Base-by-base conservation (phyloP, 2,888 invertebrate genomes). In the Drosophila borealis region DNA sequence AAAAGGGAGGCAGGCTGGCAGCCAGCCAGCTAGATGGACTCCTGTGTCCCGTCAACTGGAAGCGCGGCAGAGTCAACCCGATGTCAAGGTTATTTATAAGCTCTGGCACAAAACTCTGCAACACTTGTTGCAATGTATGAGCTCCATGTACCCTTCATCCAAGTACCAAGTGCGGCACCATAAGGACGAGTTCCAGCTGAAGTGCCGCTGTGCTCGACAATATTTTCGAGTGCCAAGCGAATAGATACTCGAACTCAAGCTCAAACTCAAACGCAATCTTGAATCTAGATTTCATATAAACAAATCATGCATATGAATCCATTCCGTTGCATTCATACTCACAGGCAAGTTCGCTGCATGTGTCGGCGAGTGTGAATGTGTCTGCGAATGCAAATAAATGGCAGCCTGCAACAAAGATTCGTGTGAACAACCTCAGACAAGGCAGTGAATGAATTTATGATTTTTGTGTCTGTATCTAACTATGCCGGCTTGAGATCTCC, bases 71-170 rank as follows among this genome's bases (percentile, higher is more conserved):
- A 33, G 41, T 37, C 25, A 53, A 41, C 53, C 69, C 69, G 68
- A 71, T 84, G 84, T 87, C 83, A 84, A 84, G 83, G 83, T 84
- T 84, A 80, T 78, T 78, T 65, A 65, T 72, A 76, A 80, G 73
- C 78, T 29, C 8, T 29, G 29, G 29, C 29, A 29, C 29, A 29
- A 29, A 10, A 37, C 37, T 29, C 60, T 54, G 57, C 54, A 61
- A 62, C 77, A 85, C 78, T 85, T 82, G 78, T 82, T 80, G 84
- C 87, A 19, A 48, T 42, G 37, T 5, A 25, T 14, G 25, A 44
- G 46, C 29, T 25, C 51, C 29, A 10, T 37, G 17, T 11, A 42
- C 55, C 50, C 44, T 49, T 48, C 33, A 21, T 19, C 36, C 53
- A 29, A 44, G 49, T 37, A 34, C 68, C 56, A 54, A 57, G 39